phyloP scores from a whole-genome alignment of 2,797 vertebrate species.

The Chaetophractus vellerosus region DNA sequence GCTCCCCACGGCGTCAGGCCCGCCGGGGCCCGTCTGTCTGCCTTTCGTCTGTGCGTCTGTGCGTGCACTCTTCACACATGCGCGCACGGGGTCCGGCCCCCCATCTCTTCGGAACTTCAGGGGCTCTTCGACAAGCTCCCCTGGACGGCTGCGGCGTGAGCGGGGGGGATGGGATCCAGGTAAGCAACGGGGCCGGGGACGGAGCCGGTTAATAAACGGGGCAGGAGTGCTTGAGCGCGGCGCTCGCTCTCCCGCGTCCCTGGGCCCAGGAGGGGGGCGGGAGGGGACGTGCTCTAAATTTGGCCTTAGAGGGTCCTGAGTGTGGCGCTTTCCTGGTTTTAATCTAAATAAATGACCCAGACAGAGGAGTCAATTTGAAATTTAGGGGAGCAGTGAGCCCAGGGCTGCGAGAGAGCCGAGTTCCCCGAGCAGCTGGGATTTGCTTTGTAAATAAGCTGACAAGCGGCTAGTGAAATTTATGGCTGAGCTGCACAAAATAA shows the following conservation, averaged over 20 bases:
- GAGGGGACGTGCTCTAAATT: background rate
- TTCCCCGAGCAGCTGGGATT: slow-evolving; percentile 60
- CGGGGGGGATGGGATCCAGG: too few species aligned
- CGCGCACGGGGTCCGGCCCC: too few species aligned
- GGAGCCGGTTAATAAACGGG: too few species aligned
- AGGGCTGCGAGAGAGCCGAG: slow-evolving; percentile 55
- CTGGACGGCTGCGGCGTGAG: background rate
- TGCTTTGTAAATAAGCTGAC: slow-evolving; percentile 73
- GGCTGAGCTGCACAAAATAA: slow-evolving; percentile 22
- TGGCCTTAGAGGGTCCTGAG: slow-evolving; percentile 60
- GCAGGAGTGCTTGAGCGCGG: too few species aligned
- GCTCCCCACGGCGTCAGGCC: too few species aligned
- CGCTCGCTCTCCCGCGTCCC: background rate
- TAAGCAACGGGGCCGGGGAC: too few species aligned
- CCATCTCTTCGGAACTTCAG: background rate
- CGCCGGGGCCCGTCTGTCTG: too few species aligned
- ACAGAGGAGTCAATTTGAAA: slow-evolving; percentile 54
- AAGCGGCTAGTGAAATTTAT: slow-evolving; percentile 62
- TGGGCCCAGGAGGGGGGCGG: background rate
- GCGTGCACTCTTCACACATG: too few species aligned
- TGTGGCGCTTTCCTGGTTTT: slow-evolving; percentile 81
- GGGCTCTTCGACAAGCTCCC: background rate
- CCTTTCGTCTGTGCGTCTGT: too few species aligned
- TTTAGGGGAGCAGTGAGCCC: slow-evolving; percentile 69
- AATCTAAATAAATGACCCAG: slow-evolving; percentile 84